A percentile compares a stretch with the other conserved stretches of the same genome.
phyloP scores from a whole-genome alignment of 2,888 invertebrate genomes.

The Apamea monoglypha region DNA sequence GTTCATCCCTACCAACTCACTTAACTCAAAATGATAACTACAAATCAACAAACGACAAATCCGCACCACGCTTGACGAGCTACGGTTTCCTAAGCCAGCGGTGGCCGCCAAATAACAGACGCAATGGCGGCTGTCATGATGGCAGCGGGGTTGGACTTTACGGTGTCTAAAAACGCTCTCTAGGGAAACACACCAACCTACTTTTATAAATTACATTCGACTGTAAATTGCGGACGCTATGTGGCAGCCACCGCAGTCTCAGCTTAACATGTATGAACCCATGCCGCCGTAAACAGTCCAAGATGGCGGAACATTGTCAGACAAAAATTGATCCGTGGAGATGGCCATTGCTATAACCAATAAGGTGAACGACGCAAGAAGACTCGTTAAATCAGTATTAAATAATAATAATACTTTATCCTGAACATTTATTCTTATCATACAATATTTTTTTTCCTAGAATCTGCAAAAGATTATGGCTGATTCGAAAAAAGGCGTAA shows the following conservation, averaged over 20 bases:
- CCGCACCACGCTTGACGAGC: neutral
- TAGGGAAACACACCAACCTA: neutral
- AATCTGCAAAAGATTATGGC: conserved; percentile 81
- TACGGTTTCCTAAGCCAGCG: neutral
- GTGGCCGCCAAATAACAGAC: too few relatives aligned
- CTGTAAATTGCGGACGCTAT: neutral
- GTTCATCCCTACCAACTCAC: too few relatives aligned
- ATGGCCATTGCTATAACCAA: too few relatives aligned
- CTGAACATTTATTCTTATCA: neutral
- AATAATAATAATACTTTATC: conserved; percentile 16
- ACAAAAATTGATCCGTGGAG: neutral
- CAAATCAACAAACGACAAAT: neutral
- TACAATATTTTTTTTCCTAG: conserved; percentile 62
- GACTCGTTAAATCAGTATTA: neutral
- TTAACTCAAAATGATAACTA: too few relatives aligned
- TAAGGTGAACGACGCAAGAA: neutral
- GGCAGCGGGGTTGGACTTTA: neutral
- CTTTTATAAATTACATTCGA: neutral
- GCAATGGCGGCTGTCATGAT: neutral
- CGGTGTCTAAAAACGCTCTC: neutral
- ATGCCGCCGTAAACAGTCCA: neutral
- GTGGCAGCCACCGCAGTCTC: neutral
- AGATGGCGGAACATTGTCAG: neutral
- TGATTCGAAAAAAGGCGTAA: conserved; percentile 79
- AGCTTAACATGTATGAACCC: neutral